Evolutionary conservation across 2,113 vertebrate genomes (phyloP).

Genomic region (Anas platyrhynchos): DNA sequence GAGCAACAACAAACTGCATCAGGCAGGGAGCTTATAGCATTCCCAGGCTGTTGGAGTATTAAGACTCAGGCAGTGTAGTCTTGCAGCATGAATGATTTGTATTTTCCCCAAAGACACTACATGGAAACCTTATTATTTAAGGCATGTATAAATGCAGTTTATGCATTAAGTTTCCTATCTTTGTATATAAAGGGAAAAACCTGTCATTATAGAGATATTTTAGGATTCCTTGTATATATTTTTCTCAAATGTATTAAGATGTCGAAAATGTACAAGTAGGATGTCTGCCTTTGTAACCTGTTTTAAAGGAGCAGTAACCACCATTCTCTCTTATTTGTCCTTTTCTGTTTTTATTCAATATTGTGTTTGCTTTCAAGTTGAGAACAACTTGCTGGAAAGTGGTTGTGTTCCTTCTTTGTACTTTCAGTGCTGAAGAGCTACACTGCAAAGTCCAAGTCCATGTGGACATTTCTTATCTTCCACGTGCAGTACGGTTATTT

Average conservation of each 20-base stretch:
- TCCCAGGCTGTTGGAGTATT: background rate
- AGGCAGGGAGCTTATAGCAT: background rate
- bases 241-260: background rate
- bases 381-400: background rate
- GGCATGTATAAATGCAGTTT: background rate
- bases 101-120: background rate
- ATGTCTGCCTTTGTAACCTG: background rate
- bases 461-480: rapidly evolving
- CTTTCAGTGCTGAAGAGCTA: background rate
- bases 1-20: background rate
- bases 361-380: background rate
- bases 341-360: background rate
- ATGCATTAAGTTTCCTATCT: background rate
- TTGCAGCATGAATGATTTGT: background rate
- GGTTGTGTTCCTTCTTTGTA: background rate
- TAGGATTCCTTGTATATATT: background rate
- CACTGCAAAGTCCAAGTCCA: background rate
- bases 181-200: background rate
- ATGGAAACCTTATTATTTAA: constrained; percentile 22
- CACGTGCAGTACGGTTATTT: background rate
- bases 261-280: background rate
- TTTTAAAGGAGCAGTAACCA: background rate
- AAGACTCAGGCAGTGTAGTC: background rate
- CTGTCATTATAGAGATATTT: background rate
- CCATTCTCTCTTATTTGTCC: background rate